Evolutionary conservation across 2,888 invertebrate species (phyloP), one percentile per base, ranked within the genome.

Genomic region (Cerastis rubricosa): DNA sequence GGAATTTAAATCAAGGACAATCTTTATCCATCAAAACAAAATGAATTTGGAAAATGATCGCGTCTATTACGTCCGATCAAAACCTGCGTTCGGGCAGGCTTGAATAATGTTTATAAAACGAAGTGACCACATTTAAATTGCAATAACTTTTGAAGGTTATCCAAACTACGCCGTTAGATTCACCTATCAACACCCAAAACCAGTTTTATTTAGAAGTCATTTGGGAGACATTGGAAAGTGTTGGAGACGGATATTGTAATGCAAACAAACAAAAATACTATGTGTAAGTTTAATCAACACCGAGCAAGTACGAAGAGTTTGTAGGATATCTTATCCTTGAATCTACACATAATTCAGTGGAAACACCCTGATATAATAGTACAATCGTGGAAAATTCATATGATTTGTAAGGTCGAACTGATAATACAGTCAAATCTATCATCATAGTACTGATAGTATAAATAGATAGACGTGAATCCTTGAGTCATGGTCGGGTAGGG

Each of bases 131-230:
- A 76, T 82, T 71, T 57, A 66, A 82, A 73, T 76, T 76, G 78
- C 71, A 85, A 85, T 85, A 73, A 76, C 57, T 74, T 73, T 74
- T 85, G 78, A 84, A 84, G 84, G 84, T 85, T 74, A 76, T 51
- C 49, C 7, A 57, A 67, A 69, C 64, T 81, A 78, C 77, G 68
- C 54, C 64, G 75, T 72, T 84, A 66, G 61, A 75, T 65, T 59
- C n/a, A 8, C n/a, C 25, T 47, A 54, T 51, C 45, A 63, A 67
- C 71, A 47, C 22, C 7, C 12, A 80, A 73, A 84, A 72, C 71
- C 68, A 35, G 81, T 85, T 74, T 69, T 2, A 65, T 54, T 25
- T 29, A 63, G 29, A 67, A 69, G 68, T 68, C 17, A 43, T 67
- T 68, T 59, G 47, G 59, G 47, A 35, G 25, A 51, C 17, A 63